A percentile compares a stretch with the other conserved stretches of the same genome.
These are phyloP conservation scores for Pogona vitticeps DNA, from an alignment of 2,113 vertebrate genomes.

Conservation along the genomic window DNA sequence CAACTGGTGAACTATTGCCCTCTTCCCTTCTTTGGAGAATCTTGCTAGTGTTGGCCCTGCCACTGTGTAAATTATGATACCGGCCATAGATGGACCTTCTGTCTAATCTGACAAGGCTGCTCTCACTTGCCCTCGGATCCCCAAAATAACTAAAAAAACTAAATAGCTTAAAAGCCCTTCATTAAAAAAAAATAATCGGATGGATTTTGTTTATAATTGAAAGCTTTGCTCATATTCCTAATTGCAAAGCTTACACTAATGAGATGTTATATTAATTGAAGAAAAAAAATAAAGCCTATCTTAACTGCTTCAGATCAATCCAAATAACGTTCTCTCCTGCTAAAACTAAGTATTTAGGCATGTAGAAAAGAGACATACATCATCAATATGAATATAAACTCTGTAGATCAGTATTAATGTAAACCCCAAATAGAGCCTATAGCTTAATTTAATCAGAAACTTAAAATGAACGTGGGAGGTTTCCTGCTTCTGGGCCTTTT, in stretches of 20 bases:
- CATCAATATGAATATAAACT: not conserved
- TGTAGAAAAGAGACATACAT: not conserved
- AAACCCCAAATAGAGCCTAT: not conserved
- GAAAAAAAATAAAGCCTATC: not conserved
- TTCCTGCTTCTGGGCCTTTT: not conserved
- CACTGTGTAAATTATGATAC: not conserved
- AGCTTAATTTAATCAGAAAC: not conserved
- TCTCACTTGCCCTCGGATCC: not conserved
- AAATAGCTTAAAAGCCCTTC: constrained; percentile 2
- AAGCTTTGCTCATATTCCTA: not conserved
- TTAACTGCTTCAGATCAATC: not conserved
- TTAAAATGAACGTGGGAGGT: not conserved
- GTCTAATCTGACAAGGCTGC: not conserved
- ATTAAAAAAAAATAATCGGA: not conserved
- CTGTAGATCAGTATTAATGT: not conserved
- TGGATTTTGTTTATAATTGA: not conserved
- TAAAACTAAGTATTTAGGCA: not conserved
- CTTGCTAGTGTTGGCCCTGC: not conserved
- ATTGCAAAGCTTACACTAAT: no score
- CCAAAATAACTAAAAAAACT: not conserved
- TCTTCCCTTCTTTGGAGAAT: not conserved
- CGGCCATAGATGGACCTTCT: not conserved
- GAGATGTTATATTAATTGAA: no score
- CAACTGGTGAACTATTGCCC: not conserved
- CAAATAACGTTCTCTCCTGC: not conserved